These are phyloP conservation scores for Sminthurides bifidus DNA, from an alignment of 1,140 invertebrate species.

Conservation along the genomic window DNA sequence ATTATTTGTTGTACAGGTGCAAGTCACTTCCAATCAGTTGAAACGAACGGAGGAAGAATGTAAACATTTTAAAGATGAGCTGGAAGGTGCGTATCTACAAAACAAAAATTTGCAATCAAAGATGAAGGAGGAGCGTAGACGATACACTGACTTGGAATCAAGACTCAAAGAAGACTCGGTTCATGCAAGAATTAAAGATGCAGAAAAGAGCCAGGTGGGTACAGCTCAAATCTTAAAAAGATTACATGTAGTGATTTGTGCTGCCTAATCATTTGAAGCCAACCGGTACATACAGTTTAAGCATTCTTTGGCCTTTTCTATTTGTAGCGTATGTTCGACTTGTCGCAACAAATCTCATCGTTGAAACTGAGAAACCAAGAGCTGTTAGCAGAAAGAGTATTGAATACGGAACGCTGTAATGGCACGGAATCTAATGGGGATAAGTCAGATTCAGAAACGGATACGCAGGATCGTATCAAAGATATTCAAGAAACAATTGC, in stretches of 20 bases:
- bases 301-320: neutral
- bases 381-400: slow-evolving; percentile 27
- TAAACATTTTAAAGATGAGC: slow-evolving; percentile 36
- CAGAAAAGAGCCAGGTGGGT: slow-evolving; percentile 29
- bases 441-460: slow-evolving; percentile 23
- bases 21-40: slow-evolving; percentile 31
- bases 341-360: slow-evolving; percentile 31
- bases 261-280: neutral
- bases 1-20: slow-evolving; percentile 22
- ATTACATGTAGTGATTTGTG: neutral
- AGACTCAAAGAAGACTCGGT: slow-evolving; percentile 39
- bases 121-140: slow-evolving; percentile 72
- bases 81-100: slow-evolving; percentile 56
- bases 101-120: slow-evolving; percentile 59
- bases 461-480: slow-evolving; percentile 25
- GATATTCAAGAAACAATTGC: slow-evolving; percentile 20
- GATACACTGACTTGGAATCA: slow-evolving; percentile 75
- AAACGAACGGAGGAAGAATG: slow-evolving; percentile 78
- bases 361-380: slow-evolving; percentile 31
- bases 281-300: neutral
- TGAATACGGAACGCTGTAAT: slow-evolving; percentile 24
- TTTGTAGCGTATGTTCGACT: slow-evolving; percentile 27
- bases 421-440: slow-evolving; percentile 19
- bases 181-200: slow-evolving; percentile 30
- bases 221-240: slow-evolving; percentile 6